phyloP scores from a whole-genome alignment of 2,113 vertebrate genomes.

The Sebastes schlegelii region DNA sequence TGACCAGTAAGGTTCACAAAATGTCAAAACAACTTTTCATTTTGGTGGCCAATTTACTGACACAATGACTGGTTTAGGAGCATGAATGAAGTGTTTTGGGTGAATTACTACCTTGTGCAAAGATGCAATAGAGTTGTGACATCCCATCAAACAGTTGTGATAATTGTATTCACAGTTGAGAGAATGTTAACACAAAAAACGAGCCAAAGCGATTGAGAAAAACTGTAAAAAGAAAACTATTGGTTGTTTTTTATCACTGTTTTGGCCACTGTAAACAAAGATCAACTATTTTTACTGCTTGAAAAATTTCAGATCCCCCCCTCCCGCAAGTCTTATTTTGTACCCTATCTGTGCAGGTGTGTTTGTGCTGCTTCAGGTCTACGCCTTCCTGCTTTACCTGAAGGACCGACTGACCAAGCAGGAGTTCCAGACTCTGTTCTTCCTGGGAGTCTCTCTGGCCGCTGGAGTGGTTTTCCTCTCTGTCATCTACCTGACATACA shows the following conservation, averaged over 20 bases:
- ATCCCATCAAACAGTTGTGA: no score
- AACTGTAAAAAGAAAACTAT: no score
- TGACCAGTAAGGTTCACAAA: no score
- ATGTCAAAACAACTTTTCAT: no score
- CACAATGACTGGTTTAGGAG: no score
- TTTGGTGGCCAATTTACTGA: no score
- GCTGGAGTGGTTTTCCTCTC: slow-evolving; percentile 92
- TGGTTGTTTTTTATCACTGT: neutral
- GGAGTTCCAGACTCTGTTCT: slow-evolving; percentile 95
- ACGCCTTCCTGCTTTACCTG: slow-evolving; percentile 94
- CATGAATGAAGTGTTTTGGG: no score
- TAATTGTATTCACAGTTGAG: no score
- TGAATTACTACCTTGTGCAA: no score
- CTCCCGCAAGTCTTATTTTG: neutral
- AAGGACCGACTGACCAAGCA: slow-evolving; percentile 92
- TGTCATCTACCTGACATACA: slow-evolving; percentile 95
- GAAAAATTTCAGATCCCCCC: neutral
- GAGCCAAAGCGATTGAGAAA: no score
- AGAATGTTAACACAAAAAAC: no score
- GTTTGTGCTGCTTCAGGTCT: slow-evolving; percentile 94
- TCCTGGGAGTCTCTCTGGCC: slow-evolving; percentile 91
- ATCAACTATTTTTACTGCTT: neutral
- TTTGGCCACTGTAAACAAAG: neutral
- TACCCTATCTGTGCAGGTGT: slow-evolving; percentile 83
- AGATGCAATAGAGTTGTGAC: no score